Percentiles rank a stretch among this genome's conserved stretches.
Conservation (phyloP, 2,888 invertebrate genomes). For the Ormyrus labotus region DNA sequence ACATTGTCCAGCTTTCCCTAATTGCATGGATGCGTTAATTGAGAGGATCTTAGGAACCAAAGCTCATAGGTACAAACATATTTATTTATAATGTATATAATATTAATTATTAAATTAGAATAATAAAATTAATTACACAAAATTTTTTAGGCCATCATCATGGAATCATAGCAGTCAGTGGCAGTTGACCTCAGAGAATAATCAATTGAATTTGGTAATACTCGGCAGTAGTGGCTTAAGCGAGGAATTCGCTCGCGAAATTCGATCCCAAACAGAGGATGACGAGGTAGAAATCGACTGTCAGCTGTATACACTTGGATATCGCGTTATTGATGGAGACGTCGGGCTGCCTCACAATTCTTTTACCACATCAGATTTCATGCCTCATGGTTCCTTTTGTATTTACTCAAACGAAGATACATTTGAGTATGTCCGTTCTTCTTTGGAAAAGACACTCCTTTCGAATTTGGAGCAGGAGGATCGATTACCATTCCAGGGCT, state of each 20-base stretch:
- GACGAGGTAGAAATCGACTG: constrained; percentile 90
- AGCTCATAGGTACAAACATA: constrained; percentile 78
- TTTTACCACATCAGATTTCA: constrained; percentile 89
- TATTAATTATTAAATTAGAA: constrained; percentile 4
- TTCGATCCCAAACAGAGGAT: constrained; percentile 90
- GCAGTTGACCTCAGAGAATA: constrained; percentile 82
- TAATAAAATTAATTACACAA: background rate
- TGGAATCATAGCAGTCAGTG: constrained; percentile 82
- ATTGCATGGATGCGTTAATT: constrained; percentile 87
- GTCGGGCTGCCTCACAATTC: constrained; percentile 88
- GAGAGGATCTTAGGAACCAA: constrained; percentile 84
- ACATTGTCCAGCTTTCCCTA: constrained; percentile 93
- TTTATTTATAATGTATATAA: constrained; percentile 40
- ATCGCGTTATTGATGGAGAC: constrained; percentile 91
- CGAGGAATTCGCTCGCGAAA: constrained; percentile 90
- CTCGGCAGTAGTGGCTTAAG: constrained; percentile 92
- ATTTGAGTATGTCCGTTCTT: constrained; percentile 93
- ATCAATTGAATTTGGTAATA: constrained; percentile 90
- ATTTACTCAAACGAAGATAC: constrained; percentile 94
- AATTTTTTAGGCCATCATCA: constrained; percentile 77
- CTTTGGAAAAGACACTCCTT: constrained; percentile 92
- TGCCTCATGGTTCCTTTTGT: constrained; percentile 92
- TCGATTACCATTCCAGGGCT: constrained; percentile 88
- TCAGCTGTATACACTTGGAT: constrained; percentile 88
- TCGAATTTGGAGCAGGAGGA: constrained; percentile 94